These are phyloP conservation scores for Ochlodes sylvanus DNA, from an alignment of 2,888 invertebrate species.

Conservation along the genomic window DNA sequence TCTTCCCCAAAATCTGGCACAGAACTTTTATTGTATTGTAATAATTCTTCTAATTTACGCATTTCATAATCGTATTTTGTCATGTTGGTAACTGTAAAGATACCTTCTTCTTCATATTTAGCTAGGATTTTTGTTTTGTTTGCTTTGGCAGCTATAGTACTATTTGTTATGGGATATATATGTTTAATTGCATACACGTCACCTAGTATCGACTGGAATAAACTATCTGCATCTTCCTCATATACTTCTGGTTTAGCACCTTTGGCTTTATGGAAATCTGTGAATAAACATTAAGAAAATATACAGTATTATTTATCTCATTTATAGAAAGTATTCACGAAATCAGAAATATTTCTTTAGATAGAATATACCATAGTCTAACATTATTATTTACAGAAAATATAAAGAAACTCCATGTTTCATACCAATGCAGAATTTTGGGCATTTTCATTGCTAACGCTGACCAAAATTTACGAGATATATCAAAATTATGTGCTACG, in stretches of 20 bases:
- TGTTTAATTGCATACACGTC: constrained; percentile 1
- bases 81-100: too few species aligned
- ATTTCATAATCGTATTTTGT: constrained; percentile 20
- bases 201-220: constrained; percentile 8
- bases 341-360: too few species aligned
- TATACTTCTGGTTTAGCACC: neutral
- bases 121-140: neutral
- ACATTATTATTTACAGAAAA: too few species aligned
- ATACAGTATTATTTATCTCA: too few species aligned
- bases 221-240: constrained; percentile 5
- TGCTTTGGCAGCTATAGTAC: neutral
- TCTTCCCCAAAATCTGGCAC: constrained; percentile 47
- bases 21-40: constrained; percentile 37
- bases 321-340: too few species aligned
- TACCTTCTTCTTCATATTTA: neutral
- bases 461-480: too few species aligned
- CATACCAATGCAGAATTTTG: too few species aligned
- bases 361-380: too few species aligned
- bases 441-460: too few species aligned
- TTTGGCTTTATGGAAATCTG: neutral
- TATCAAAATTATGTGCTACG: too few species aligned
- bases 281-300: neutral
- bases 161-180: constrained; percentile 4
- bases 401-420: too few species aligned
- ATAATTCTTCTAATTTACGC: constrained; percentile 40